Conservation (phyloP, 2,797 vertebrate species). For the Sorex maritimensis region DNA sequence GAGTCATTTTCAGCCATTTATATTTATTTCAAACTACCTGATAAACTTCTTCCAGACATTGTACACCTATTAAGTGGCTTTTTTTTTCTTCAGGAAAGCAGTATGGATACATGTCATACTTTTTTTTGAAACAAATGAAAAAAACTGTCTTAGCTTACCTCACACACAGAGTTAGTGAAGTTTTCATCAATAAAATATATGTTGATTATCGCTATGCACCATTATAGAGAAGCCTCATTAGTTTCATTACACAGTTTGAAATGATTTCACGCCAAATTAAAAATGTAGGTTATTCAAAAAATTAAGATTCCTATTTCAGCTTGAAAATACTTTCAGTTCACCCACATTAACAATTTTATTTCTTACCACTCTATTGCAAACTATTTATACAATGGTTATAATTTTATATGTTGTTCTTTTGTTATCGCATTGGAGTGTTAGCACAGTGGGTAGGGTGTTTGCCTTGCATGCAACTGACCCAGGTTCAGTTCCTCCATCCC, state of each 20-base stretch:
- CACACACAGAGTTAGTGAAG: conserved; percentile 71
- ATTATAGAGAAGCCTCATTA: conserved; percentile 29
- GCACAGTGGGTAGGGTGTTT: too few relatives aligned
- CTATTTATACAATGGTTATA: conserved; percentile 67
- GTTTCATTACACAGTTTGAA: conserved; percentile 82
- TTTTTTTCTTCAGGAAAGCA: conserved; percentile 77
- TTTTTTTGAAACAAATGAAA: conserved; percentile 73
- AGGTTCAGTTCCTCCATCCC: too few relatives aligned
- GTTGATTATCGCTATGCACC: conserved; percentile 81
- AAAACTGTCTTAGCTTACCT: conserved; percentile 74
- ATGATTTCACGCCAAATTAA: conserved; percentile 86
- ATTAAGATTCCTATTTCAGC: conserved; percentile 81
- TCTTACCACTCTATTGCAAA: conserved; percentile 72
- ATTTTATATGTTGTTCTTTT: conserved; percentile 62
- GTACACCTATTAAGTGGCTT: conserved; percentile 47
- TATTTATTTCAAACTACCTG: conserved; percentile 78
- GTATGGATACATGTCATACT: conserved; percentile 42
- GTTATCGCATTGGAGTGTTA: too few relatives aligned
- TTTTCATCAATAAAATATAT: conserved; percentile 80
- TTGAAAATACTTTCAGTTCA: conserved; percentile 79
- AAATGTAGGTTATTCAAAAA: conserved; percentile 85
- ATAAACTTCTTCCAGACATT: conserved; percentile 47
- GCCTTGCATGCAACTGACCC: too few relatives aligned
- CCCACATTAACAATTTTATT: conserved; percentile 69
- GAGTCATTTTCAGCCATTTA: conserved; percentile 56